Conservation (phyloP, 1,140 invertebrate species). For the Nilaparvata lugens region DNA sequence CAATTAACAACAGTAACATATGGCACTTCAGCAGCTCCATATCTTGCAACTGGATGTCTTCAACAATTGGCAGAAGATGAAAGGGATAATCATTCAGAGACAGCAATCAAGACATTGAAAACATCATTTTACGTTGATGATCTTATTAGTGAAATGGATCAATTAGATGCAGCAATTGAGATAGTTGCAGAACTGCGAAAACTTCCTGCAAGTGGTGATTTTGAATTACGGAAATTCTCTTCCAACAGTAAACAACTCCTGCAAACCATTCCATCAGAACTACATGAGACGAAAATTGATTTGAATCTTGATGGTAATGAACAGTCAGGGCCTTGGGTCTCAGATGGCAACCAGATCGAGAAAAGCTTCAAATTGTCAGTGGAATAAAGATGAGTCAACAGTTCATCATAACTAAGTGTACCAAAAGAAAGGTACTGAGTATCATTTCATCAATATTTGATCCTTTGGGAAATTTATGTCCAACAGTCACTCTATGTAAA, state of each 20-base stretch:
- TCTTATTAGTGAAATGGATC: constrained; percentile 1
- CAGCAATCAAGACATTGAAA: not conserved
- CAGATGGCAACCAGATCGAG: not conserved
- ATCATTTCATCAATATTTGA: not conserved
- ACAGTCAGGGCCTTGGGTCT: not conserved
- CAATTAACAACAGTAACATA: constrained; percentile 12
- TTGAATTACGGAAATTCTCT: not conserved
- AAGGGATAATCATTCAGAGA: not conserved
- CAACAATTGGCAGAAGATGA: constrained; percentile 3
- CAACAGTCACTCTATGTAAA: not conserved
- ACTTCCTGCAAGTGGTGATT: not conserved
- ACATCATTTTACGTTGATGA: constrained; percentile 16
- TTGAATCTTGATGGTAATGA: not conserved
- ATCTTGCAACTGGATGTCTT: not conserved
- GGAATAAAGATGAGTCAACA: not conserved
- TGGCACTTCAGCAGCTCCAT: constrained; percentile 2
- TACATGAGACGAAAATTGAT: not conserved
- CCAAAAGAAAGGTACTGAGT: not conserved
- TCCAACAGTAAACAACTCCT: not conserved
- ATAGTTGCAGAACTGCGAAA: not conserved
- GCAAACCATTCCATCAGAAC: not conserved
- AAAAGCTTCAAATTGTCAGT: not conserved
- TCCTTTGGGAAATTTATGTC: not conserved
- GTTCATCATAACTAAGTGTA: not conserved
- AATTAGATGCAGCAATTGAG: constrained; percentile 1